These are phyloP conservation scores for Cryptosula pallasiana DNA, from an alignment of 2,888 invertebrate species.

Conservation along the genomic window DNA sequence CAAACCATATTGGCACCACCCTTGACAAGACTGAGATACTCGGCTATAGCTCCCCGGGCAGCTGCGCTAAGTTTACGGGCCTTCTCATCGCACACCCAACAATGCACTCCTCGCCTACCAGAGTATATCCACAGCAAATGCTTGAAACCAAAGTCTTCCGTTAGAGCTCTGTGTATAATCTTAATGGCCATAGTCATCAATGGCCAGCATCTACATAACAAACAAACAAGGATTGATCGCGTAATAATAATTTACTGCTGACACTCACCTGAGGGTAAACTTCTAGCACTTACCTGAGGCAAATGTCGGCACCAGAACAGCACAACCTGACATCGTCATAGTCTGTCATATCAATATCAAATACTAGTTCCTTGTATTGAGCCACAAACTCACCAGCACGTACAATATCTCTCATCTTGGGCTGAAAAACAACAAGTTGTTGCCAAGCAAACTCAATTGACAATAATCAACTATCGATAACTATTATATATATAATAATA, in stretches of 20 bases:
- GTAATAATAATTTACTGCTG: too few relatives aligned
- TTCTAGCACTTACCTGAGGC: slow-evolving; percentile 11
- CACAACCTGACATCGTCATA: slow-evolving; percentile 94
- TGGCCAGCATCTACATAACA: slow-evolving; percentile 94
- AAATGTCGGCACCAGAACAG: slow-evolving; percentile 53
- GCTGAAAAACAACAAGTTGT: too few relatives aligned
- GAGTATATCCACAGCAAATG: slow-evolving; percentile 96
- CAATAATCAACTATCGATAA: too few relatives aligned
- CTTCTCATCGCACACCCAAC: slow-evolving; percentile 89
- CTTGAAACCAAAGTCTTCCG: slow-evolving; percentile 93
- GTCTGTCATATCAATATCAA: slow-evolving; percentile 99
- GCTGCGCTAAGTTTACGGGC: slow-evolving; percentile 71
- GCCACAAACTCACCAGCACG: slow-evolving; percentile 57
- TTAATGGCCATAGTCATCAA: slow-evolving; percentile 89
- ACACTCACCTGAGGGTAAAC: too few relatives aligned
- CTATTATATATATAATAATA: background rate
- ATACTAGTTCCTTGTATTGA: slow-evolving; percentile 82
- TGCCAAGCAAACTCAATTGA: too few relatives aligned
- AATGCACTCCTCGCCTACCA: slow-evolving; percentile 95
- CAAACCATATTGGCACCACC: slow-evolving; percentile 57
- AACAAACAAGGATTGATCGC: too few relatives aligned
- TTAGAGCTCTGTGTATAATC: slow-evolving; percentile 77
- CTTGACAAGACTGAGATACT: slow-evolving; percentile 69
- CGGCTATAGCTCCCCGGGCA: slow-evolving; percentile 76
- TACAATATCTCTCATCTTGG: slow-evolving; percentile 56